Evolutionary conservation across 2,888 invertebrate species (phyloP).

Genomic region (Sphaerophoria taeniata): DNA sequence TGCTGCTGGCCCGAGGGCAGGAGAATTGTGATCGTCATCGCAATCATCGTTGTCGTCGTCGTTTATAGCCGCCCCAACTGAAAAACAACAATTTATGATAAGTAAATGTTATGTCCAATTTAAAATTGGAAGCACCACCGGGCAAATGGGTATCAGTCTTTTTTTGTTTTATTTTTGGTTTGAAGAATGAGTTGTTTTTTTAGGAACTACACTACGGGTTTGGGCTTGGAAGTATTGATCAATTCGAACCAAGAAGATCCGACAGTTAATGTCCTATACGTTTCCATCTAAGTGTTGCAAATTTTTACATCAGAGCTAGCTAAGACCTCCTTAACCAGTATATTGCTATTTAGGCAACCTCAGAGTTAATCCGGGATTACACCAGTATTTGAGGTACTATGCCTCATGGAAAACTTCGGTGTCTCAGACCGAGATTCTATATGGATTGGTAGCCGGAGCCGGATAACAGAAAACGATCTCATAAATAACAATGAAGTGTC

Average conservation of each 20-base stretch:
- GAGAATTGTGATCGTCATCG: not conserved
- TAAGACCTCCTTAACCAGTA: too few species aligned
- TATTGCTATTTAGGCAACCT: too few species aligned
- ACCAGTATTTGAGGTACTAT: too few species aligned
- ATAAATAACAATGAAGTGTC: too few species aligned
- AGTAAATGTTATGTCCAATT: conserved; percentile 75
- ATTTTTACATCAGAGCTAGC: too few species aligned
- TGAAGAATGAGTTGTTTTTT: conserved; percentile 35
- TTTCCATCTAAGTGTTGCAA: too few species aligned
- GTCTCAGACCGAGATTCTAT: too few species aligned
- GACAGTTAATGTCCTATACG: too few species aligned
- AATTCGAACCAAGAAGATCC: not conserved
- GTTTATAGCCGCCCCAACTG: conserved; percentile 68
- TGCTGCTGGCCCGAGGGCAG: conserved; percentile 1
- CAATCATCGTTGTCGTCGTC: conserved; percentile 28
- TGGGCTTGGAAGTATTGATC: conserved; percentile 36
- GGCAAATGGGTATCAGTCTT: conserved; percentile 58
- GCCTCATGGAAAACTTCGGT: too few species aligned
- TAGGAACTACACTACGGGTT: conserved; percentile 56
- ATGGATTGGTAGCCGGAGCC: too few species aligned
- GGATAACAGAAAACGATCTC: too few species aligned
- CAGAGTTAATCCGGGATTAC: too few species aligned
- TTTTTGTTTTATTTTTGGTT: not conserved
- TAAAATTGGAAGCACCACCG: conserved; percentile 72
- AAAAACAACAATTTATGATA: conserved; percentile 73